Evolutionary conservation across 2,888 invertebrate species (phyloP).

Genomic region (Busseola fusca): DNA sequence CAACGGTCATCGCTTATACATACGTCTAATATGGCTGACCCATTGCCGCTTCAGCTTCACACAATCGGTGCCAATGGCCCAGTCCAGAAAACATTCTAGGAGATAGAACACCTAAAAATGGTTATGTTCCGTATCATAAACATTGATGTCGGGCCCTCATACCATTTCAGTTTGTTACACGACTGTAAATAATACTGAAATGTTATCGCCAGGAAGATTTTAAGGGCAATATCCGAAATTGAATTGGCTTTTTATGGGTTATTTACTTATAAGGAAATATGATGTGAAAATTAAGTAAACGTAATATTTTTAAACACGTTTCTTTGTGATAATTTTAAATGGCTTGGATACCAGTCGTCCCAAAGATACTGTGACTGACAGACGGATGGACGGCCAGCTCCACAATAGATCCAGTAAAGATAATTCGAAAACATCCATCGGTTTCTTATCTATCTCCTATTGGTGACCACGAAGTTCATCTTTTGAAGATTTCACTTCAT

Average conservation of each 20-base stretch:
- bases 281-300: background rate
- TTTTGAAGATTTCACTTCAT: background rate
- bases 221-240: slow-evolving; percentile 24
- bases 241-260: slow-evolving; percentile 16
- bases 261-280: background rate
- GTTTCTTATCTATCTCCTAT: no score
- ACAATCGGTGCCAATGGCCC: slow-evolving; percentile 3
- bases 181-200: slow-evolving; percentile 40
- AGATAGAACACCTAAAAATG: slow-evolving; percentile 16
- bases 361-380: background rate
- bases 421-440: no score
- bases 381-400: background rate
- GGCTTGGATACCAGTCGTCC: no score
- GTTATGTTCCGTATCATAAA: slow-evolving; percentile 26
- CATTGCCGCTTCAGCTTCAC: background rate
- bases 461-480: background rate
- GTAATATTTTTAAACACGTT: background rate
- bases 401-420: no score
- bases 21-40: background rate
- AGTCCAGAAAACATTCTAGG: slow-evolving; percentile 1
- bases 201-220: slow-evolving; percentile 35
- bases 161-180: slow-evolving; percentile 17
- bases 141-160: slow-evolving; percentile 30
- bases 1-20: no score
- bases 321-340: background rate